phyloP scores from a whole-genome alignment of 2,888 invertebrate species.

The Epinotia bilunana region DNA sequence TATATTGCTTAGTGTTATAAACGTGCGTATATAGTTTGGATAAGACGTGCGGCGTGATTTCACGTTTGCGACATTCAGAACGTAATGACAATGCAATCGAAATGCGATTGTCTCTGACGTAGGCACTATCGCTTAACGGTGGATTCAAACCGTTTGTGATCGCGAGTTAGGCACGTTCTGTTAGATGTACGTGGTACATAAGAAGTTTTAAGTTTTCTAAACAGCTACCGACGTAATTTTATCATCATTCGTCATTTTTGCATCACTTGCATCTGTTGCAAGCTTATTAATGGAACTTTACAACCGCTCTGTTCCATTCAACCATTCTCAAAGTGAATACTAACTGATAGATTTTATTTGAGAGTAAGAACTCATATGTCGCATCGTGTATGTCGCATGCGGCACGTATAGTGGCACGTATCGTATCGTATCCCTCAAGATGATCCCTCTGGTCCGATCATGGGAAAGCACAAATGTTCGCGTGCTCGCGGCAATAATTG shows the following conservation, averaged over 20 bases:
- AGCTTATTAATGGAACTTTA: no score
- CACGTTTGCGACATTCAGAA: slow-evolving; percentile 1
- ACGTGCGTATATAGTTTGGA: slow-evolving; percentile 58
- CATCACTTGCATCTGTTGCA: no score
- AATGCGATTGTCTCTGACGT: background rate
- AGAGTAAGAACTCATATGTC: background rate
- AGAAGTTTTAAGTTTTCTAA: background rate
- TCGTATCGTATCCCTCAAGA: slow-evolving; percentile 6
- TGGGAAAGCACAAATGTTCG: slow-evolving; percentile 78
- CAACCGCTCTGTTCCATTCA: no score
- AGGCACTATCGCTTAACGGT: background rate
- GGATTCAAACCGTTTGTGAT: background rate
- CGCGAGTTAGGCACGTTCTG: background rate
- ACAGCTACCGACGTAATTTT: background rate
- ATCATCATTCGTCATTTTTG: background rate
- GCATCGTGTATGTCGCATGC: slow-evolving; percentile 39
- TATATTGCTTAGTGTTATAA: slow-evolving; percentile 62
- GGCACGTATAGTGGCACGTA: slow-evolving; percentile 7
- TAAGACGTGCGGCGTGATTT: slow-evolving; percentile 29
- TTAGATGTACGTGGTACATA: no score
- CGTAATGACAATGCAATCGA: slow-evolving; percentile 5
- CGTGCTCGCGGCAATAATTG: slow-evolving; percentile 76
- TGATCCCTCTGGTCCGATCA: slow-evolving; percentile 56
- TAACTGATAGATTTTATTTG: no score
- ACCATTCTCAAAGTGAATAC: no score